Evolutionary conservation across 92 coral and sea anemone species (phyloP), one percentile per base, ranked within the genome.

Genomic region (Siderastrea siderea): DNA sequence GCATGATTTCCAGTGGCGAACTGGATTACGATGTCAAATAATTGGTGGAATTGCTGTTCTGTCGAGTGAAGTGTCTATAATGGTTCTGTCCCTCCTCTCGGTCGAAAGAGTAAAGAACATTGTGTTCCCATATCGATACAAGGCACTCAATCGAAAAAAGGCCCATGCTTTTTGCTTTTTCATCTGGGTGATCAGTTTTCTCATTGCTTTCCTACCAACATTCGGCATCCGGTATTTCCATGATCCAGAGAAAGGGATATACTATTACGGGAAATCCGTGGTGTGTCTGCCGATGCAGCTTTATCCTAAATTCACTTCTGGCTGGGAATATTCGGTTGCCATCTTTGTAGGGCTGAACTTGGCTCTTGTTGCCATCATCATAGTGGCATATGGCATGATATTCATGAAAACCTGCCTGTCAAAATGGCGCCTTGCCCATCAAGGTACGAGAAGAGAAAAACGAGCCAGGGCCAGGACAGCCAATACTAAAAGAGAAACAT

Each of bases 281-380:
- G 96, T 95, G n/a, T 95, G 98, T 67, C 82, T 95, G n/a, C 96
- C 98, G 2, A 86, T 95, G 13, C 98, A 95, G 19, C 89, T 95
- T 43, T 84, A 94, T 8, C 82, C 91, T 11, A 93, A 95, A 0
- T 90, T 87, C 79, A 91, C 92, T 5, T 76, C 96, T 9, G 98
- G 95, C 53, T 95, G 96, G 95, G 93, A 95, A 68, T 95, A 95
- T 70, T 90, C 96, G 0, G 94, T 93, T 3, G 91, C 87, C 47
- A 79, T 95, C 12, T 95, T 92, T 74, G 79, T 93, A 3, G 94
- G 90, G 16, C 74, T 95, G 14, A 95, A 95, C 75, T 81, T 95
- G 57, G 58, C 80, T 45, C 82, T 93, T 4, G 83, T 90, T 64
- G 49, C 87, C 38, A 74, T 80, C 26, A 90, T 95, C 68, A 77